phyloP scores from a whole-genome alignment of 2,888 invertebrate species.

The Drosophila maculinotata region DNA sequence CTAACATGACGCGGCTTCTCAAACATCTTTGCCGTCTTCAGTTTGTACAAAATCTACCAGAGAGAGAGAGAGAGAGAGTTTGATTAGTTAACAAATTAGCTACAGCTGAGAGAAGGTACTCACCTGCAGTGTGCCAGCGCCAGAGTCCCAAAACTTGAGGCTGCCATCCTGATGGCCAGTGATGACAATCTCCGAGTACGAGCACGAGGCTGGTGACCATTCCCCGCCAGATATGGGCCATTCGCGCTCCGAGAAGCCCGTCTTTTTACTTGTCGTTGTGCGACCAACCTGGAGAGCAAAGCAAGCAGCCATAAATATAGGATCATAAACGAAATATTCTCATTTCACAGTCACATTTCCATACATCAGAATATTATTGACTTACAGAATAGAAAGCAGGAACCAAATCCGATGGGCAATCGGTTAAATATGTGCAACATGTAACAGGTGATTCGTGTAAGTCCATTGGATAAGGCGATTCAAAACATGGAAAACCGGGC shows the following conservation, averaged over 20 bases:
- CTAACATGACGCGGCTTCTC: slow-evolving; percentile 87
- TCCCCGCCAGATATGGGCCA: slow-evolving; percentile 99
- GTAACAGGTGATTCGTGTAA: slow-evolving; percentile 99
- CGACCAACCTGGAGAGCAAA: slow-evolving; percentile 88
- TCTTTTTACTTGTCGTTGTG: slow-evolving; percentile 89
- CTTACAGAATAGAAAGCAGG: slow-evolving; percentile 97
- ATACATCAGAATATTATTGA: no score
- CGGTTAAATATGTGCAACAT: slow-evolving; percentile 97
- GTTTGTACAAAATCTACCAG: slow-evolving; percentile 94
- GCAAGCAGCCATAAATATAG: background rate
- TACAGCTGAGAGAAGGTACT: no score
- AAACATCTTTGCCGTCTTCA: slow-evolving; percentile 95
- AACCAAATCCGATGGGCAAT: slow-evolving; percentile 98
- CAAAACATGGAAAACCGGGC: slow-evolving; percentile 98
- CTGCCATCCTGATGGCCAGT: slow-evolving; percentile 99
- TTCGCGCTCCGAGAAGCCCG: slow-evolving; percentile 95
- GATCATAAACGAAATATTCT: background rate
- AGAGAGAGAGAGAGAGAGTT: no score
- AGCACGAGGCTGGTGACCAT: slow-evolving; percentile 97
- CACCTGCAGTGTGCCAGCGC: slow-evolving; percentile 95
- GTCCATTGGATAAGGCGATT: slow-evolving; percentile 99
- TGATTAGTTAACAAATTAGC: no score
- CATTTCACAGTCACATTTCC: no score
- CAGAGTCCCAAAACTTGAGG: slow-evolving; percentile 99
- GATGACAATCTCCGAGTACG: slow-evolving; percentile 98